Evolutionary conservation across 2,888 invertebrate genomes (phyloP).

Genomic region (Drosophila vallismaia): DNA sequence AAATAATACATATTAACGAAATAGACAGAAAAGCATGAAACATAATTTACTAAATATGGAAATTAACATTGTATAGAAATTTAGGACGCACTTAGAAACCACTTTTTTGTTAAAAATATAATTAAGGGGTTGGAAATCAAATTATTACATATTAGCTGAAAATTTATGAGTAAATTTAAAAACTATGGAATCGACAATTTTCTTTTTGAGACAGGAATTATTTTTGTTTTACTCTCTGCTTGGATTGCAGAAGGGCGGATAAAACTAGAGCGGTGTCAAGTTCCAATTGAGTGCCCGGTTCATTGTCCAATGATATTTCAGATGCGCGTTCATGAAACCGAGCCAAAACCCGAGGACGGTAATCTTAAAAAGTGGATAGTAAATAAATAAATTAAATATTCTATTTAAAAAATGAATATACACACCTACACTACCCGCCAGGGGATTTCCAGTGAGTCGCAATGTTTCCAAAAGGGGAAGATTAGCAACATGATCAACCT

Average conservation of each 20-base stretch:
- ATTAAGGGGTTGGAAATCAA: background rate
- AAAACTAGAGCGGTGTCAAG: slow-evolving; percentile 95
- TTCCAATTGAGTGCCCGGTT: slow-evolving; percentile 93
- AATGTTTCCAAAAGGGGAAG: slow-evolving; percentile 94
- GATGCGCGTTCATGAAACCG: slow-evolving; percentile 92
- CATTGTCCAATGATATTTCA: slow-evolving; percentile 94
- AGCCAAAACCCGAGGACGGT: slow-evolving; percentile 94
- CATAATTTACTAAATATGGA: slow-evolving; percentile 13
- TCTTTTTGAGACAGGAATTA: slow-evolving; percentile 36
- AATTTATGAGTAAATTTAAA: slow-evolving; percentile 36
- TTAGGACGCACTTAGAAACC: background rate
- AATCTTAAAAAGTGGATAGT: slow-evolving; percentile 86
- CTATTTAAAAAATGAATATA: background rate
- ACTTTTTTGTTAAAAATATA: slow-evolving; percentile 11
- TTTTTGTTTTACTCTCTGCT: slow-evolving; percentile 67
- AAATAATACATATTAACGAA: background rate
- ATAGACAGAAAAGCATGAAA: slow-evolving; percentile 4
- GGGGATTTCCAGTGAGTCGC: slow-evolving; percentile 94
- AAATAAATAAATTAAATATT: background rate
- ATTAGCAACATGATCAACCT: slow-evolving; percentile 91
- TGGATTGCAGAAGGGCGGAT: slow-evolving; percentile 89
- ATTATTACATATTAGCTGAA: background rate
- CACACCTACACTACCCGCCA: slow-evolving; percentile 86
- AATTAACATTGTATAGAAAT: background rate
- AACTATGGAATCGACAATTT: slow-evolving; percentile 12